Percentiles rank a stretch among this genome's conserved stretches.
Conservation (phyloP, 2,888 invertebrate species). For the Amaurobius ferox region DNA sequence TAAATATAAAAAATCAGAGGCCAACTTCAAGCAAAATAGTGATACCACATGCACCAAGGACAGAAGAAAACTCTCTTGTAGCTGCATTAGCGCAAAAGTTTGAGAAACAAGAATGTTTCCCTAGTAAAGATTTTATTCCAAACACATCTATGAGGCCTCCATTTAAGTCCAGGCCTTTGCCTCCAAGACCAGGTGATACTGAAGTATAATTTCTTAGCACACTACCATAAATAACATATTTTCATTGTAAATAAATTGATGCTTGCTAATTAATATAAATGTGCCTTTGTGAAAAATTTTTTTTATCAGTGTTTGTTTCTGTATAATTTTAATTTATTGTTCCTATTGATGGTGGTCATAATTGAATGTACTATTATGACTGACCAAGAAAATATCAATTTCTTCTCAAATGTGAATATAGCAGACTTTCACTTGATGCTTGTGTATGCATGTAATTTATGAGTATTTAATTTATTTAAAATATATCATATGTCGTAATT, state of each 20-base stretch:
- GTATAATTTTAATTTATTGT: too few species aligned
- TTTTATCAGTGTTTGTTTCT: too few species aligned
- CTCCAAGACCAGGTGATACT: conserved; percentile 50
- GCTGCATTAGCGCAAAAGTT: conserved; percentile 88
- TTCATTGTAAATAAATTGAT: background rate
- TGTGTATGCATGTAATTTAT: too few species aligned
- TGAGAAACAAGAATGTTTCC: conserved; percentile 79
- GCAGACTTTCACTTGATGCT: too few species aligned
- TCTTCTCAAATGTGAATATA: too few species aligned
- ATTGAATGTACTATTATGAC: too few species aligned
- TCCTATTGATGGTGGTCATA: too few species aligned
- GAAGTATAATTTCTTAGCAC: conserved; percentile 19
- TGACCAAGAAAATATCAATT: too few species aligned
- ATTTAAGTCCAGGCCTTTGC: conserved; percentile 61
- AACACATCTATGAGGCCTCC: conserved; percentile 47
- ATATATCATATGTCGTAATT: too few species aligned
- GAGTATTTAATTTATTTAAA: too few species aligned
- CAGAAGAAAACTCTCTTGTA: conserved; percentile 83
- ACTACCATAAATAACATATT: background rate
- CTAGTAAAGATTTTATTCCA: background rate
- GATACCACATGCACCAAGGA: conserved; percentile 26
- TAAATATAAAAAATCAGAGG: background rate
- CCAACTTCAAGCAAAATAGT: conserved; percentile 21
- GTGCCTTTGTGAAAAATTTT: background rate
- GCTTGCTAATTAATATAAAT: background rate